Evolutionary conservation across 2,113 vertebrate genomes (phyloP).

Genomic region (Clarias magur): DNA sequence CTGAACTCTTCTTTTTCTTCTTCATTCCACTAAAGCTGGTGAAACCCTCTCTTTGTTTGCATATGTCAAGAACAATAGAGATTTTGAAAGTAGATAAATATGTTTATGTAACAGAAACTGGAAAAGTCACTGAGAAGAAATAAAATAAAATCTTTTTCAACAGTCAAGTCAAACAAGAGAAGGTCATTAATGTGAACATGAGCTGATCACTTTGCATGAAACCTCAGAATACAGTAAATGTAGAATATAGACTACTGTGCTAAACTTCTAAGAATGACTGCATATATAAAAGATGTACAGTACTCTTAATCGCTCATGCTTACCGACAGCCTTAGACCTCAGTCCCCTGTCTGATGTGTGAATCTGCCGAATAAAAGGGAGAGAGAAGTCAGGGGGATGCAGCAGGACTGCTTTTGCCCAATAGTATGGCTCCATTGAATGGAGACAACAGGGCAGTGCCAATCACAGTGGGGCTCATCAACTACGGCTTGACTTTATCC

Average conservation of each 20-base stretch:
- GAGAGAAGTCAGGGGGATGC: not conserved
- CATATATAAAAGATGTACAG: not conserved
- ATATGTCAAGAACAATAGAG: not conserved
- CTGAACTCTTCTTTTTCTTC: not conserved
- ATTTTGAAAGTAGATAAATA: not conserved
- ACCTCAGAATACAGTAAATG: not conserved
- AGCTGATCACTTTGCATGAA: not conserved
- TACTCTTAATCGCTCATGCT: not conserved
- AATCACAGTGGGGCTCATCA: not conserved
- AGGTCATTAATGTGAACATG: not conserved
- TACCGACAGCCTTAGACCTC: not conserved
- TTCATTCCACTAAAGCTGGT: not conserved
- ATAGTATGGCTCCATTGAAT: not conserved
- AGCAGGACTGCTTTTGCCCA: not conserved
- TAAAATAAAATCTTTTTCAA: not conserved
- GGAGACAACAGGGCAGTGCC: not conserved
- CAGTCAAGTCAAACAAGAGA: not conserved
- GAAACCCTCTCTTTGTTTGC: not conserved
- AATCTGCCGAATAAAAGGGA: not conserved
- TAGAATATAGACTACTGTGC: not conserved
- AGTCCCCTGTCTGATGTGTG: not conserved
- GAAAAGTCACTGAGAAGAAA: not conserved
- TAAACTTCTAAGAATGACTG: not conserved
- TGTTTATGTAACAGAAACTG: not conserved
- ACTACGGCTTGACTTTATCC: not conserved